These are phyloP conservation scores for Vesta saturnalis DNA, from an alignment of 2,888 invertebrate species.

Conservation along the genomic window DNA sequence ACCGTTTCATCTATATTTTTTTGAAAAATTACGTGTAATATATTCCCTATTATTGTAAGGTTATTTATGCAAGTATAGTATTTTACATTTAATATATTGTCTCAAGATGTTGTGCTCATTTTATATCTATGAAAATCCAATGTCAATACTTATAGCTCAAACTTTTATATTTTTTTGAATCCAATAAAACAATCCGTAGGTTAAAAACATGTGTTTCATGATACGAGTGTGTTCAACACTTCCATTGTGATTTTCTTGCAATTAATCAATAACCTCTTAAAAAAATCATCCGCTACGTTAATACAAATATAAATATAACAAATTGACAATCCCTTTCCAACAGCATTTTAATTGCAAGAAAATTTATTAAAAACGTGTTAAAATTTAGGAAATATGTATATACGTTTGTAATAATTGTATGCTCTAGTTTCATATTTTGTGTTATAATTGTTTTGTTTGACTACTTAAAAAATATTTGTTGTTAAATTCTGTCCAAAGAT, in stretches of 20 bases:
- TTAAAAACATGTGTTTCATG: constrained; percentile 51
- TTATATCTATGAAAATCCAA: constrained; percentile 59
- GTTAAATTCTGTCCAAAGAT: constrained; percentile 64
- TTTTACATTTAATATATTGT: constrained; percentile 49
- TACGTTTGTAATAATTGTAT: constrained; percentile 53
- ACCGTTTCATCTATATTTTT: constrained; percentile 21
- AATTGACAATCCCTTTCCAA: constrained; percentile 38
- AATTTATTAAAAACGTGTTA: constrained; percentile 41
- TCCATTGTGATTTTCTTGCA: constrained; percentile 40
- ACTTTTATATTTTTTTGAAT: constrained; percentile 59
- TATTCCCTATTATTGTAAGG: constrained; percentile 40
- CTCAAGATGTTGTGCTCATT: constrained; percentile 57
- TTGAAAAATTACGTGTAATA: constrained; percentile 31
- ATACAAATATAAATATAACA: not conserved
- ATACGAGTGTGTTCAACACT: constrained; percentile 42
- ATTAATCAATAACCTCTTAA: constrained; percentile 15
- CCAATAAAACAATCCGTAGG: constrained; percentile 54
- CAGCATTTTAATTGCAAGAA: constrained; percentile 35
- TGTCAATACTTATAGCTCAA: constrained; percentile 63
- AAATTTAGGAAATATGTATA: constrained; percentile 40
- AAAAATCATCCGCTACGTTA: constrained; percentile 7
- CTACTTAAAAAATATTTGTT: constrained; percentile 61
- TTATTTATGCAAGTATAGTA: constrained; percentile 46
- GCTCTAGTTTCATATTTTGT: constrained; percentile 52
- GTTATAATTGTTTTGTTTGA: constrained; percentile 60